Conservation (phyloP, 2,113 vertebrate species). For the Synchiropus splendidus region DNA sequence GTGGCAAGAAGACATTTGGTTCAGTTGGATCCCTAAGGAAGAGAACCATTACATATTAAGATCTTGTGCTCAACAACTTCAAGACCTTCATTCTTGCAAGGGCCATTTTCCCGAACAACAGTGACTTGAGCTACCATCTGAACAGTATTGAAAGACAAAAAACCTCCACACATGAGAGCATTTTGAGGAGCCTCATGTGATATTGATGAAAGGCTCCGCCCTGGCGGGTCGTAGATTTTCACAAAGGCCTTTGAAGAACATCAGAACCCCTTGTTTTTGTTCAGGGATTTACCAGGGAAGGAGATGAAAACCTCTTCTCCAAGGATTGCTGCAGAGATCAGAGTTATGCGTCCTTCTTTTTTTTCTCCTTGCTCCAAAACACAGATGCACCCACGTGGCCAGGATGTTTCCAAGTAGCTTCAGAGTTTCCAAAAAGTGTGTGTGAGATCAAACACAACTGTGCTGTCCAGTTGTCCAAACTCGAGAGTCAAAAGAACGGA, state of each 20-base stretch:
- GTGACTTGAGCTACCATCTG: no score
- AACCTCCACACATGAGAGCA: constrained; percentile 34
- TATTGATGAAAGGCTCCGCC: constrained; percentile 61
- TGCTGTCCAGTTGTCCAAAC: constrained; percentile 28
- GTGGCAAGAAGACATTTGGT: no score
- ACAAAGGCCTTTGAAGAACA: constrained; percentile 56
- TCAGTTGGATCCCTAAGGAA: no score
- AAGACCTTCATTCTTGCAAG: no score
- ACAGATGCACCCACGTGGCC: constrained; percentile 25
- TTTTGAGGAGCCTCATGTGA: constrained; percentile 46
- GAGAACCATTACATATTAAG: no score
- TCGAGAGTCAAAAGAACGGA: no score
- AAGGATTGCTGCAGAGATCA: constrained; percentile 46
- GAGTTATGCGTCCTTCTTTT: constrained; percentile 31
- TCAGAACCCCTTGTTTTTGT: constrained; percentile 49
- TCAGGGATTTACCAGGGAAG: constrained; percentile 44
- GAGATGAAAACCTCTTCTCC: constrained; percentile 48
- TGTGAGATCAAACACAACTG: constrained; percentile 22
- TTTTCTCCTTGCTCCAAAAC: constrained; percentile 20
- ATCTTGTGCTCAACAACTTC: no score
- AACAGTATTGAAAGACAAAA: no score
- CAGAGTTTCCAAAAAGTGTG: constrained; percentile 26
- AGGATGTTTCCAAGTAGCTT: constrained; percentile 26
- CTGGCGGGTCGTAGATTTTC: constrained; percentile 54
- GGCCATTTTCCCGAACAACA: no score